Percentiles rank a stretch among this genome's conserved stretches.
phyloP scores from a whole-genome alignment of 2,113 vertebrate genomes.

The Phyllostomus discolor region DNA sequence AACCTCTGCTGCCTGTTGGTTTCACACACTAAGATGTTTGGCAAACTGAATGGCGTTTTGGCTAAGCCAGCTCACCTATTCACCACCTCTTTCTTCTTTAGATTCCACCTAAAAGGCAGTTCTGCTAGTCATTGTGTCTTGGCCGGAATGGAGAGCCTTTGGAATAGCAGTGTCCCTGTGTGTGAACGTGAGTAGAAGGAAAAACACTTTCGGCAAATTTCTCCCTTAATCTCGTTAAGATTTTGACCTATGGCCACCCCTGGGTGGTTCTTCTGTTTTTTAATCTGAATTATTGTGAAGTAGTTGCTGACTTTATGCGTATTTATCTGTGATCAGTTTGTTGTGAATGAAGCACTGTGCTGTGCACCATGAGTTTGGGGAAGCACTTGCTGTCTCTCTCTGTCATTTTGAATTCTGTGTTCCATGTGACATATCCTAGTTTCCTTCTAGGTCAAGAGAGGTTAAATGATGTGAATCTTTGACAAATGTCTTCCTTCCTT shows the following conservation, averaged over 20 bases:
- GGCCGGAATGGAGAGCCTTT: neutral
- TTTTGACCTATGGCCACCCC: neutral
- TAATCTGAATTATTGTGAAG: neutral
- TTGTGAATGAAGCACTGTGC: neutral
- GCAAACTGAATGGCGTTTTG: neutral
- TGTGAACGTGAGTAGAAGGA: no score
- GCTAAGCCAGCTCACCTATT: neutral
- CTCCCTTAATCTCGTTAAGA: neutral
- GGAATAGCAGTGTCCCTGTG: slow-evolving; percentile 32
- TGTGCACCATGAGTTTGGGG: neutral
- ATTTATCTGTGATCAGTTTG: neutral
- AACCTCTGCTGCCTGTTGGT: neutral
- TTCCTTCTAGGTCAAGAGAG: neutral
- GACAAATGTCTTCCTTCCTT: neutral
- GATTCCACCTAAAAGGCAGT: slow-evolving; percentile 41
- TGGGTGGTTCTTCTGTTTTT: neutral
- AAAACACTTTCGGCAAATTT: neutral
- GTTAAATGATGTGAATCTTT: neutral
- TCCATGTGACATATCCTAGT: neutral
- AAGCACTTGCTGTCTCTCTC: neutral
- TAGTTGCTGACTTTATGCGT: neutral
- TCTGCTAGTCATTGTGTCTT: slow-evolving; percentile 19
- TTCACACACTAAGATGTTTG: neutral
- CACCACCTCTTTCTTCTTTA: neutral
- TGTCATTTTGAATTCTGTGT: neutral